Base-by-base conservation (phyloP, 2,113 vertebrate species). In the Dascyllus trimaculatus region DNA sequence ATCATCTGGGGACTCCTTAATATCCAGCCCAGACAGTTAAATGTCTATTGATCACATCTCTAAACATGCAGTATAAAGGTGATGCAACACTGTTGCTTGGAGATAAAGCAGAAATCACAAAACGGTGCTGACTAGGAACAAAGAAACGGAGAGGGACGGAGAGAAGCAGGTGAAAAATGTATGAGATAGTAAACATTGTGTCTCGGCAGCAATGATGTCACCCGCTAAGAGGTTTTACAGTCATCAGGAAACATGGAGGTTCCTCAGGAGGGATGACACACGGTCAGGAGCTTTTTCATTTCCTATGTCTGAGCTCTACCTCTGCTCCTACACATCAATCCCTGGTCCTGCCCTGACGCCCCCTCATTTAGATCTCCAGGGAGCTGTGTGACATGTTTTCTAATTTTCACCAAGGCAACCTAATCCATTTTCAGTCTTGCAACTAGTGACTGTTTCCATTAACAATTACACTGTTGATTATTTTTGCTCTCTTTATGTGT, bases 181-280 rank as follows among this genome's bases (percentile, higher is more conserved):
- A 85, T 75, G 65, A 84, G 14, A 38, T 1, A 1, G 43, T 25
- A 17, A 49, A 53, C 53, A 2, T 35, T 11, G 19, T 14, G 40
- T 49, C 77, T 63, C 52, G 0, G 32, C 29, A 56, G 73, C 0
- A 45, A 71, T 84, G 83, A 90, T 84, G 84, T 92, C 88, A 89
- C 11, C 74, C 48, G 70, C 46, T 78, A 18, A 81, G 53, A 80
- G 81, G 64, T 68, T 62, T 61, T 62, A 26, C 35, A 53, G 62
- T 57, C 75, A 62, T 72, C 56, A 32, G 58, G 40, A 68, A 49
- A 66, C 53, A 35, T 57, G 66, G 11, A 40, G 45, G 86, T 81
- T 84, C 75, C 67, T 83, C 85, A 84, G 40, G n/a, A 48, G 46
- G 40, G 48, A 71, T 71, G 65, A 78, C 75, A 46, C 60, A 69